Percentiles rank a stretch among this genome's conserved stretches.
These are phyloP conservation scores for Lycaena phlaeas DNA, from an alignment of 2,888 invertebrate species.

Conservation along the genomic window DNA sequence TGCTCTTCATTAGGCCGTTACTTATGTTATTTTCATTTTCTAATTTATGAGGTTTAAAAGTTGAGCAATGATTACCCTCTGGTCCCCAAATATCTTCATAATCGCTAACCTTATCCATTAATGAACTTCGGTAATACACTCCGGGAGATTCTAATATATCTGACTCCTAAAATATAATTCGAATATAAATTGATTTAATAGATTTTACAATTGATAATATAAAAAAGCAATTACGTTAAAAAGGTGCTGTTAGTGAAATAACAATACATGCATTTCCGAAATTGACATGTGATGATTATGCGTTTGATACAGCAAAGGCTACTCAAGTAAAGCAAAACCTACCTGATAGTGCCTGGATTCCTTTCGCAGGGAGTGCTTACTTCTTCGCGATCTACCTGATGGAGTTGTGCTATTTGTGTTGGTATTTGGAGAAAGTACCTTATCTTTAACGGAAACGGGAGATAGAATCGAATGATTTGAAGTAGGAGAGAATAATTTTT, in stretches of 20 bases:
- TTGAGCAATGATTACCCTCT: slow-evolving; percentile 65
- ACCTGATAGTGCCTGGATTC: slow-evolving; percentile 82
- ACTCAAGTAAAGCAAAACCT: slow-evolving; percentile 23
- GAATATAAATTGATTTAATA: not conserved
- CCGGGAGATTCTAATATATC: slow-evolving; percentile 88
- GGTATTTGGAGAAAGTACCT: slow-evolving; percentile 56
- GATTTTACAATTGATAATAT: not conserved
- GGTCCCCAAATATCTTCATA: slow-evolving; percentile 96
- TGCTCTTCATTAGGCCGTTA: slow-evolving; percentile 67
- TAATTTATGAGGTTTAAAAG: slow-evolving; percentile 57
- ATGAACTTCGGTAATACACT: slow-evolving; percentile 87
- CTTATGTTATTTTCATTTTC: slow-evolving; percentile 54
- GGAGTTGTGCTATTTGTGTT: slow-evolving; percentile 70
- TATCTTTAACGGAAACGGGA: slow-evolving; percentile 55
- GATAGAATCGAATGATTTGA: slow-evolving; percentile 60
- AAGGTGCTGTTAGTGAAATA: slow-evolving; percentile 1
- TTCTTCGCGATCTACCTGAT: slow-evolving; percentile 70
- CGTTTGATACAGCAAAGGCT: slow-evolving; percentile 4
- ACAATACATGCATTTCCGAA: not conserved
- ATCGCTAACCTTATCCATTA: slow-evolving; percentile 94
- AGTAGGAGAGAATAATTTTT: slow-evolving; percentile 62
- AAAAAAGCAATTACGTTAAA: not conserved
- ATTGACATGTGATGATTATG: not conserved
- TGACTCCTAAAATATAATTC: slow-evolving; percentile 72
- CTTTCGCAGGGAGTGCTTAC: slow-evolving; percentile 75